Percentiles rank a stretch among this genome's conserved stretches.
Conservation (phyloP, 2,888 invertebrate genomes). For the Automeris io region DNA sequence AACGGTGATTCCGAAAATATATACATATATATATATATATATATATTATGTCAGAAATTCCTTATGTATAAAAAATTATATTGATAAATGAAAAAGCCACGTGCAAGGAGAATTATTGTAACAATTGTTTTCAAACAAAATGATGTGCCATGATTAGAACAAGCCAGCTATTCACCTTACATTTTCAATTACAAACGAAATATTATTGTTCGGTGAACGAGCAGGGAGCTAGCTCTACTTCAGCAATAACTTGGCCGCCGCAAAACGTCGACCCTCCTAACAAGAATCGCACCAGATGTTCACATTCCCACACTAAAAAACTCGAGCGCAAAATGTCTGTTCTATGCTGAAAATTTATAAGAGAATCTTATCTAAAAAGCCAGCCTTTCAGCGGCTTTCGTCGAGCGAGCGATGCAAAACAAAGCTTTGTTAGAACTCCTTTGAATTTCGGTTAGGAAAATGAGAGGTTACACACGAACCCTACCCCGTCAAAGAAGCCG, state of each 20-base stretch:
- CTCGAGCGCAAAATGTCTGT: conserved; percentile 56
- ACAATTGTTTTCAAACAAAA: neutral
- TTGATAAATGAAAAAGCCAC: too few species aligned
- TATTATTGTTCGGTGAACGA: conserved; percentile 42
- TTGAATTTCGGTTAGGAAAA: conserved; percentile 75
- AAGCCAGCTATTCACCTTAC: conserved; percentile 14
- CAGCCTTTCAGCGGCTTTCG: conserved; percentile 67
- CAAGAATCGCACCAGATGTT: conserved; percentile 57
- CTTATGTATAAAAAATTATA: too few species aligned
- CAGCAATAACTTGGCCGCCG: conserved; percentile 38
- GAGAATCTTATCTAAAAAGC: conserved; percentile 73
- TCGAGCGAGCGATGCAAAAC: conserved; percentile 69
- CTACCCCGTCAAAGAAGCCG: conserved; percentile 61
- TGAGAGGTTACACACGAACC: conserved; percentile 69
- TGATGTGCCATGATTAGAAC: too few species aligned
- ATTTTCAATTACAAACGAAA: conserved; percentile 37
- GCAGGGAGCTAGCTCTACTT: conserved; percentile 40
- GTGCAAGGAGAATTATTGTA: too few species aligned
- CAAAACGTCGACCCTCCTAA: conserved; percentile 47
- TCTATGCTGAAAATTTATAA: conserved; percentile 65
- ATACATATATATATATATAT: too few species aligned
- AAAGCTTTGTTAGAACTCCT: conserved; percentile 73
- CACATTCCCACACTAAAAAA: conserved; percentile 62
- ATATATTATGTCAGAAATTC: too few species aligned
- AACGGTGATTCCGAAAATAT: too few species aligned